Percentiles rank a stretch among this genome's conserved stretches.
Evolutionary conservation across 2,888 invertebrate genomes (phyloP).

Genomic region (Campaea margaritaria): DNA sequence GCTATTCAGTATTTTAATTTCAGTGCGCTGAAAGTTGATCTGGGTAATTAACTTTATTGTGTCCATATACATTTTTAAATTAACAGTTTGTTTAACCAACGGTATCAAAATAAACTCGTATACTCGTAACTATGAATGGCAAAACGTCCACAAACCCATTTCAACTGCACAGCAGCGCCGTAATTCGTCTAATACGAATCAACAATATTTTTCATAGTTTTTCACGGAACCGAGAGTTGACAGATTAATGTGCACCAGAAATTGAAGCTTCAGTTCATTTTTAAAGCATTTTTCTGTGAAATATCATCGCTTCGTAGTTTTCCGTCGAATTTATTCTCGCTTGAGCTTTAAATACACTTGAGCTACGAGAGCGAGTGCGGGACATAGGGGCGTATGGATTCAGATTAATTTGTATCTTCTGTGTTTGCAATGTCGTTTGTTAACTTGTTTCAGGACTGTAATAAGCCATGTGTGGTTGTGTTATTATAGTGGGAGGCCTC

Average conservation of each 20-base stretch:
- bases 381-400: no score
- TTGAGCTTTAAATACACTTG: not conserved
- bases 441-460: no score
- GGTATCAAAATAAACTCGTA: not conserved
- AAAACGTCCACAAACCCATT: not conserved
- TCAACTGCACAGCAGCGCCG: constrained; percentile 13
- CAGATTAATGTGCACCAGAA: constrained; percentile 30
- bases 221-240: constrained; percentile 30
- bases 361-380: not conserved
- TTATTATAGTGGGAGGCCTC: no score
- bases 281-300: constrained; percentile 19
- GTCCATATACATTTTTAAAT: no score
- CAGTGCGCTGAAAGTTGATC: no score
- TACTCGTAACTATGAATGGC: not conserved
- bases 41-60: no score
- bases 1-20: no score
- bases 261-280: constrained; percentile 28
- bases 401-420: no score
- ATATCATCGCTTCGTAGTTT: constrained; percentile 19
- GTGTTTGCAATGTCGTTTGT: no score
- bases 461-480: no score
- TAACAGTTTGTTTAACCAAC: no score
- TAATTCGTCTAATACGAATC: constrained; percentile 29
- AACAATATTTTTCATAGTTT: constrained; percentile 29
- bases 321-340: constrained; percentile 1